phyloP scores from a whole-genome alignment of 2,797 vertebrate genomes.

The Argya squamiceps region DNA sequence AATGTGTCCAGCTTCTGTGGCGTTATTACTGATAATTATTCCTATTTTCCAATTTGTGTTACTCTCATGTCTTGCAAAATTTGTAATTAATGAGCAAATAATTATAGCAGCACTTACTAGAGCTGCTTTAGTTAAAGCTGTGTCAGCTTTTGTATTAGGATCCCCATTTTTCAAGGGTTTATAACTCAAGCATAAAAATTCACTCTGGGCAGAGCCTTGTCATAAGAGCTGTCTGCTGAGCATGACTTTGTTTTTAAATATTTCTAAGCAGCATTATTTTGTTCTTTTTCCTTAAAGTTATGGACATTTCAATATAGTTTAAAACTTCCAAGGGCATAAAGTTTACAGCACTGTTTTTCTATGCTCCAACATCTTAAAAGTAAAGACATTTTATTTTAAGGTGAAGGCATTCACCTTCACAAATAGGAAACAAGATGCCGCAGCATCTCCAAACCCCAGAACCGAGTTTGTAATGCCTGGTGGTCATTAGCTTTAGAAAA shows the following conservation, averaged over 20 bases:
- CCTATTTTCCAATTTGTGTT: conserved; percentile 77
- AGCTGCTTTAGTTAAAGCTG: conserved; percentile 69
- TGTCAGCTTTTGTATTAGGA: conserved; percentile 64
- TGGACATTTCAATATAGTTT: background rate
- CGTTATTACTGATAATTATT: conserved; percentile 74
- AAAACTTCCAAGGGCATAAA: background rate
- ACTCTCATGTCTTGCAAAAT: conserved; percentile 74
- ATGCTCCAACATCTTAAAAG: background rate
- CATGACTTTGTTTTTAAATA: background rate
- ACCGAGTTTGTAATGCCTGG: background rate
- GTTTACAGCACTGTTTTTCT: background rate
- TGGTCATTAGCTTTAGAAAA: background rate
- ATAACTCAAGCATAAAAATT: conserved; percentile 68
- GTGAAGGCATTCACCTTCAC: background rate
- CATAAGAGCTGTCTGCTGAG: conserved; percentile 21
- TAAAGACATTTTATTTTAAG: background rate
- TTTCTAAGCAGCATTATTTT: background rate
- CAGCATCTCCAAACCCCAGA: background rate
- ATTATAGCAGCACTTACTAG: conserved; percentile 70
- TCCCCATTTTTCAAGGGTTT: conserved; percentile 68
- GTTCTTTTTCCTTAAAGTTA: background rate
- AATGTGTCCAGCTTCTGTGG: conserved; percentile 66
- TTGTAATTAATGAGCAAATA: conserved; percentile 76
- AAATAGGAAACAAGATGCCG: background rate
- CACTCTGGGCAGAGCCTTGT: conserved; percentile 23